Evolutionary conservation across 2,797 vertebrate species (phyloP).

Genomic region (Oophaga sylvatica): DNA sequence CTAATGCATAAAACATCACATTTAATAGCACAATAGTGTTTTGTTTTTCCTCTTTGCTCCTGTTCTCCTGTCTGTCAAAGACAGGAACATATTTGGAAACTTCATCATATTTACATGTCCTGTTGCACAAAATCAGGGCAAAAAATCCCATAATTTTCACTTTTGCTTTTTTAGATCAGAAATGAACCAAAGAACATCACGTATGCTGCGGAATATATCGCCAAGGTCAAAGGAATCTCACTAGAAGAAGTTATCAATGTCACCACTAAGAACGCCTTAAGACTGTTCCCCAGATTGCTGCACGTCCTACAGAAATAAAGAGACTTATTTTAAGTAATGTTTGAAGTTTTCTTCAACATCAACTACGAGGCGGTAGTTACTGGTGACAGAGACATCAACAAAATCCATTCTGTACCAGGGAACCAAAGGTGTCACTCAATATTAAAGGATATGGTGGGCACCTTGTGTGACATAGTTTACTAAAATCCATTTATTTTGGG

Average conservation of each 20-base stretch:
- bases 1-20: too few species aligned
- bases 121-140: background rate
- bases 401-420: too few species aligned
- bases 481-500: too few species aligned
- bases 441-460: too few species aligned
- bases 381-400: background rate
- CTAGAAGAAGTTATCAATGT: slow-evolving; percentile 85
- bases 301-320: slow-evolving; percentile 71
- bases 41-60: too few species aligned
- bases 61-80: too few species aligned
- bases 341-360: background rate
- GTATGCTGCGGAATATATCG: slow-evolving; percentile 87
- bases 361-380: background rate
- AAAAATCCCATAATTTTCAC: background rate
- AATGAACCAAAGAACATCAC: slow-evolving; percentile 91
- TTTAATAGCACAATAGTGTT: too few species aligned
- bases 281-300: slow-evolving; percentile 86
- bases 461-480: too few species aligned
- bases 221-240: slow-evolving; percentile 86
- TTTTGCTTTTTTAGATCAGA: slow-evolving; percentile 81
- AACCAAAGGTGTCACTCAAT: too few species aligned
- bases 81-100: too few species aligned
- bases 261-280: slow-evolving; percentile 87
- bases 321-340: background rate
- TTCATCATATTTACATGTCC: too few species aligned